These are phyloP conservation scores for Adela reaumurella DNA, from an alignment of 2,888 invertebrate species.

Conservation along the genomic window DNA sequence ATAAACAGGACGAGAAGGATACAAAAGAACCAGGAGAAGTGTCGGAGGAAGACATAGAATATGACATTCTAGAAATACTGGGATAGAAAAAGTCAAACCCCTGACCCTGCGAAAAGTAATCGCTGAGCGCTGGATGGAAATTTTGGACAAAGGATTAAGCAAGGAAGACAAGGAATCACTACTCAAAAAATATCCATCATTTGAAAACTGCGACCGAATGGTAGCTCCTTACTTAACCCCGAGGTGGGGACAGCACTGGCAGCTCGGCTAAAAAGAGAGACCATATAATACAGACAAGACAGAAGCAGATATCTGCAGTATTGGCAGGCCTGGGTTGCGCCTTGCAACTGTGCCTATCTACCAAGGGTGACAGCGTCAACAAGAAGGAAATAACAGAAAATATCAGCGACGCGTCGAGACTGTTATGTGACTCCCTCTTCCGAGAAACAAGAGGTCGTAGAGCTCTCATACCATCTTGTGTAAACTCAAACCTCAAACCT, in stretches of 20 bases:
- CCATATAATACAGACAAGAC: background rate
- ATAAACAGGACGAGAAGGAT: too few species aligned
- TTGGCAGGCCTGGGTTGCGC: background rate
- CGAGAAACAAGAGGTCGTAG: constrained; percentile 1
- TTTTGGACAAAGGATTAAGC: background rate
- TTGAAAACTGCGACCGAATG: background rate
- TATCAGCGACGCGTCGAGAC: constrained; percentile 1
- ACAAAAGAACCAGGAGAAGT: too few species aligned
- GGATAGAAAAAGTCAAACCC: background rate
- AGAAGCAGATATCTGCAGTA: background rate
- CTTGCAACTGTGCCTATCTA: background rate
- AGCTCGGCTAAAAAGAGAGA: constrained; percentile 2
- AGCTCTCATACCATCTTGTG: background rate
- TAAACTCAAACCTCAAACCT: background rate
- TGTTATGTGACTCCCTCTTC: background rate
- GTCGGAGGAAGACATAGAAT: background rate
- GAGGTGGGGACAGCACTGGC: background rate
- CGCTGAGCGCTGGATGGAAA: background rate
- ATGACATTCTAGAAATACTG: background rate
- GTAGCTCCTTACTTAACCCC: constrained; percentile 1
- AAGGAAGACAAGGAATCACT: constrained; percentile 1
- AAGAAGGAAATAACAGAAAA: background rate
- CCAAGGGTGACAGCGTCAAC: constrained; percentile 1
- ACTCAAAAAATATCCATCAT: constrained; percentile 1
- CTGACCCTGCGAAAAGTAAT: background rate